Base-by-base conservation (phyloP, 2,113 vertebrate species). In the Penelope pileata region DNA sequence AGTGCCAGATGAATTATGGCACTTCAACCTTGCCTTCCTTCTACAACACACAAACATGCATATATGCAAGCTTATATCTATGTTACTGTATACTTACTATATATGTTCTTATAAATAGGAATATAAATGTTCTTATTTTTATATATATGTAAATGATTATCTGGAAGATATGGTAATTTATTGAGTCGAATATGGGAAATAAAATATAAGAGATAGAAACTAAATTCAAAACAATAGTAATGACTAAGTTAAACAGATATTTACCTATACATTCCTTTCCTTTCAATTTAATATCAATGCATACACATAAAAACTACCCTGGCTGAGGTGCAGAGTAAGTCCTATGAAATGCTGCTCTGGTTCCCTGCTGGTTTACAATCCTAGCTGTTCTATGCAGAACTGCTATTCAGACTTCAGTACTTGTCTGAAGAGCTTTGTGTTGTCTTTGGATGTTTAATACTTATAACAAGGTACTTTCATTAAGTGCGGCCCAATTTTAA, bases 401-500 rank as follows among this genome's bases (percentile, higher is more conserved):
- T 90, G 63, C 75, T 92, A 90, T 95, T 96, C 89, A 95, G 74
- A 30, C 62, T 87, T 91, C 83, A 93, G 40, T 36, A 79, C 70
- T 92, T 92, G 77, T 84, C 86, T 92, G 86, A 91, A 92, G 66
- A 95, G 87, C 75, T 94, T 92, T 93, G 69, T 91, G 75, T 69
- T 92, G 75, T 94, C 90, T 88, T 86, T 83, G 54, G 76, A 78
- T 88, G 68, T 93, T 87, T 93, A 94, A 80, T 90, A 91, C 67
- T 91, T 92, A 85, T 17, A 94, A 85, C 70, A 88, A 59, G 50
- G 70, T 63, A 74, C 86, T 95, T 94, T 92, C 63, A 94, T 88
- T 88, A 80, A 83, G 84, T 70, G 51, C 56, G 91, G 82, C 47
- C 59, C 75, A 40, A 32, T 93, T 96, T 95, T 94, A 94, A 95